Evolutionary conservation across 2,888 invertebrate species (phyloP).

Genomic region (Phrixothrix hirtus): DNA sequence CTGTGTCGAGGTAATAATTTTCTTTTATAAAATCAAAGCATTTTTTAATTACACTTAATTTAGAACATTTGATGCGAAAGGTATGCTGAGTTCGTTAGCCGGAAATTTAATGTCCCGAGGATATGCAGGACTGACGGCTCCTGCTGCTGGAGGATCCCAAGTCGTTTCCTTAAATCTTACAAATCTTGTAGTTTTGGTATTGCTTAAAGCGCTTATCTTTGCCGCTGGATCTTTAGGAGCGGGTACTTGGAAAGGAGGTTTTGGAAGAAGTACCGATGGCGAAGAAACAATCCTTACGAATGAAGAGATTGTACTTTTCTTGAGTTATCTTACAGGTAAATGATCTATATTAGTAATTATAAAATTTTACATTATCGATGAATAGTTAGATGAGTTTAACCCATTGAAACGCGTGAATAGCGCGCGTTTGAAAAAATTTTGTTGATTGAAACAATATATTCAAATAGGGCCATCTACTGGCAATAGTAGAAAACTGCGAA

Average conservation of each 20-base stretch:
- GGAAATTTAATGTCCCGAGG: constrained; percentile 50
- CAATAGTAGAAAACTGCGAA: no score
- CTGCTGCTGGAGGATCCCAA: constrained; percentile 46
- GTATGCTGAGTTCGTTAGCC: constrained; percentile 48
- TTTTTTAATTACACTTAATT: constrained; percentile 11
- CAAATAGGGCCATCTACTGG: no score
- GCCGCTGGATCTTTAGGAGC: constrained; percentile 79
- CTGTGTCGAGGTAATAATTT: constrained; percentile 12
- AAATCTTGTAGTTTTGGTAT: constrained; percentile 76
- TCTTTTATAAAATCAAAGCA: not conserved
- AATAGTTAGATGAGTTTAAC: no score
- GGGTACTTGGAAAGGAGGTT: constrained; percentile 64
- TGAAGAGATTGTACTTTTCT: constrained; percentile 71
- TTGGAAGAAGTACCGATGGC: constrained; percentile 65
- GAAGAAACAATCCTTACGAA: constrained; percentile 60
- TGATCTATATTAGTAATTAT: no score
- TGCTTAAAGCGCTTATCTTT: constrained; percentile 80
- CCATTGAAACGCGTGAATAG: no score
- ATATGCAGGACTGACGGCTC: constrained; percentile 36
- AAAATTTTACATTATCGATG: no score
- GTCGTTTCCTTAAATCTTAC: constrained; percentile 82
- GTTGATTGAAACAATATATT: no score
- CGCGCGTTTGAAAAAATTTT: no score
- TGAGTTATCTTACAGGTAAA: constrained; percentile 68
- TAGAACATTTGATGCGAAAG: constrained; percentile 49